Evolutionary conservation across 2,113 vertebrate genomes (phyloP).

Genomic region (Hippocampus guttulatus): DNA sequence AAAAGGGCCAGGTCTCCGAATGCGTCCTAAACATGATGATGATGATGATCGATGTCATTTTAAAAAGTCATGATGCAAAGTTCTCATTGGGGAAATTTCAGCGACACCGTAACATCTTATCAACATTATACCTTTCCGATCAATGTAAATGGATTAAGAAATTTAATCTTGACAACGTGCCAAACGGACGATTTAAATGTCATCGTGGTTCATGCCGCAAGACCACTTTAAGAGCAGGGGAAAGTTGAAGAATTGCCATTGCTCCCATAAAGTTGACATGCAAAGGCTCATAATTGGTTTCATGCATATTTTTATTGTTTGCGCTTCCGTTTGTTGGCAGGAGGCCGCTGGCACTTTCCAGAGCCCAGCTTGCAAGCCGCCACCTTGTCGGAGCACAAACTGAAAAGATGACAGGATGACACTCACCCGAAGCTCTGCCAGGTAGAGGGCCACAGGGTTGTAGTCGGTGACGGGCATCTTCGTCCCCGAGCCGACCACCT

Average conservation of each 20-base stretch:
- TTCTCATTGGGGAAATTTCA: not conserved
- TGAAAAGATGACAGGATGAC: not conserved
- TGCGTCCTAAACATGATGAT: conserved; percentile 69
- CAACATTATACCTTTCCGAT: not conserved
- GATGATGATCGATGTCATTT: too few relatives aligned
- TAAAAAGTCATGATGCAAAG: not conserved
- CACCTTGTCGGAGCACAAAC: not conserved
- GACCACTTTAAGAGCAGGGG: too few relatives aligned
- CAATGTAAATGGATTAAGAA: not conserved
- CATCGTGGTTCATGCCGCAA: not conserved
- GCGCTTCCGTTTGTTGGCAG: conserved; percentile 1
- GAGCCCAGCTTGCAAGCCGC: not conserved
- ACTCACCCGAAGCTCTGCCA: conserved; percentile 86
- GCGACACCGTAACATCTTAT: not conserved
- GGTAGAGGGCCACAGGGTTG: conserved; percentile 82
- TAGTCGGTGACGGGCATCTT: conserved; percentile 84
- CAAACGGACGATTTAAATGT: not conserved
- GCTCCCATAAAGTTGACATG: not conserved
- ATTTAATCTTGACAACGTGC: not conserved
- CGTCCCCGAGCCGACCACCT: conserved; percentile 33
- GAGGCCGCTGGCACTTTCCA: conserved; percentile 8
- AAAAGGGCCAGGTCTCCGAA: conserved; percentile 89
- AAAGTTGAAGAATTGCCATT: not conserved
- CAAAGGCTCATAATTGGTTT: not conserved
- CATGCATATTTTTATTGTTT: not conserved